Evolutionary conservation across 2,113 vertebrate species (phyloP).

Genomic region (Elachura formosa): DNA sequence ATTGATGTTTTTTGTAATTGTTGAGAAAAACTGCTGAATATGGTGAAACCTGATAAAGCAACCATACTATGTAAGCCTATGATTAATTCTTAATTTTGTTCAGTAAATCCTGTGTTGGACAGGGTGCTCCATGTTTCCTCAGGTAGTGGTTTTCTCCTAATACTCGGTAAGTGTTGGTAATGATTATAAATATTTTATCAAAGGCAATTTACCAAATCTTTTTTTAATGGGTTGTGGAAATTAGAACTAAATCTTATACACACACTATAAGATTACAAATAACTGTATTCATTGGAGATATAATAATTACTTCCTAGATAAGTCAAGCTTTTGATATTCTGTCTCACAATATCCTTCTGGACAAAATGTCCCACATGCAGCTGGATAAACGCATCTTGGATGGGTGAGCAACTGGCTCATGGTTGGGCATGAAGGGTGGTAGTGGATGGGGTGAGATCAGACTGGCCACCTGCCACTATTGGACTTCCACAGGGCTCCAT

Average conservation of each 20-base stretch:
- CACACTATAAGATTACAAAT: neutral
- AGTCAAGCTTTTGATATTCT: neutral
- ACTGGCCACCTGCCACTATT: neutral
- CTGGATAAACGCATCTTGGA: neutral
- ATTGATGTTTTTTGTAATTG: neutral
- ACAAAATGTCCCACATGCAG: neutral
- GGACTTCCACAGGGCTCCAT: neutral
- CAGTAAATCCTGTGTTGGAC: neutral
- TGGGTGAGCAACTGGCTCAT: neutral
- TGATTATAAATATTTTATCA: neutral
- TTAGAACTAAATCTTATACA: neutral
- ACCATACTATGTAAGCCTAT: neutral
- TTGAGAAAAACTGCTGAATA: neutral
- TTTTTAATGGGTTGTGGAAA: neutral
- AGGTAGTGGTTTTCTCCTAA: neutral
- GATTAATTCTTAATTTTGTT: neutral
- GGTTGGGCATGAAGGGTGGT: rapidly evolving
- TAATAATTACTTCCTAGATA: neutral
- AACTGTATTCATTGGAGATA: neutral
- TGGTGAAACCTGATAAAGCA: neutral
- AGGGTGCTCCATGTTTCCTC: neutral
- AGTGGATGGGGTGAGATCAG: neutral
- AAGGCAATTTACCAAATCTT: neutral
- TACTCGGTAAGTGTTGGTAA: neutral
- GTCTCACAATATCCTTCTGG: neutral